Evolutionary conservation across 2,113 vertebrate species (phyloP), one percentile per base, ranked within the genome.

Genomic region (Zonotrichia leucophrys): DNA sequence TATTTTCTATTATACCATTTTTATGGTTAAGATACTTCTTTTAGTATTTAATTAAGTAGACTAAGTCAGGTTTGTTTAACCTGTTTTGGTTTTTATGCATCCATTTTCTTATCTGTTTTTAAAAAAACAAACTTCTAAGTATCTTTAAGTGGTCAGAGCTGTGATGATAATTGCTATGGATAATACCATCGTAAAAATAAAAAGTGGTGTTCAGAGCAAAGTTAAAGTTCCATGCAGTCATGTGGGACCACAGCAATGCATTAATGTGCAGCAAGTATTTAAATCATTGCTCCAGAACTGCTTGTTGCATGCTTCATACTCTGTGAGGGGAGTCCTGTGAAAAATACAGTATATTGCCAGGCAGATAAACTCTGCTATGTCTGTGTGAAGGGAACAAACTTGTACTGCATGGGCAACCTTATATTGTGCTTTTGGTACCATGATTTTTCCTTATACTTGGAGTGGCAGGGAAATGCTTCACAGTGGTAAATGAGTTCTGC

Each of bases 221-320:
- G 49, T 31, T 90, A 3, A 69, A 82, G 42, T 66, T 76, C n/a
- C 1, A 0, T 27, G 42, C 22, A 77, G 2, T 83, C 1, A 0
- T 28, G 25, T 53, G 33, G 17, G 28, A 52, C 16, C 49, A 39
- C 63, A 39, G 64, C 16, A 47, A 4, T 39, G 24, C 47, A 9
- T 76, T 59, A 25, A 7, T 33, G 7, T 42, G 33, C 18, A 67
- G 37, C 42, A 86, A 50, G 37, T 80, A 83, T 19, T 69, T 30
- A 46, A 88, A 30, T 62, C 2, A 2, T 33, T 83, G 41, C 22
- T 69, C 27, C 24, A 56, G 63, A 69, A 13, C 30, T 76, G 52
- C 21, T 66, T 75, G 3, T 66, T 59, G 42, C 24, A 10, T 67
- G 33, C 14, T 63, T 9, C 56, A 28, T 60, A 13, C 30, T 50